Base-by-base conservation (phyloP, 2,797 vertebrate genomes). In the Channallabes apus region DNA sequence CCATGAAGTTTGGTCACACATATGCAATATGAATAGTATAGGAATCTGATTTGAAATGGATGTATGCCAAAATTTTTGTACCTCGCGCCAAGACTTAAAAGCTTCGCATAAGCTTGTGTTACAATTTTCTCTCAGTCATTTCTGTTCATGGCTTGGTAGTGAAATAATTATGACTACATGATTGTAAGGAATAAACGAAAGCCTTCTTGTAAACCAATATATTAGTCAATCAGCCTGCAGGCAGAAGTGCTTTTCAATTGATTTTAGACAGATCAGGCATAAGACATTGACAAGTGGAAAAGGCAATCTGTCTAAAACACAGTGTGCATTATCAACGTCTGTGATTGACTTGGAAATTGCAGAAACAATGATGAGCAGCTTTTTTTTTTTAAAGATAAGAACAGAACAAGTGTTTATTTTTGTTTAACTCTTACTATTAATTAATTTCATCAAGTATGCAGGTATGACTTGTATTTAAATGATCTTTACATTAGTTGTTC, bases 171-270 rank as follows among this genome's bases (percentile, higher is more conserved):
- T 64, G 22, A 1, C 14, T n/a, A 8, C 6, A 46, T 79, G 77
- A 64, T 41, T 41, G 77, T 41, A 62, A 24, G 14, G 6, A 79
- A 27, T 79, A 41, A 79, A 18, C 64, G 58, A 24, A 62, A 62
- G 77, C 59, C 6, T 58, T 41, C 6, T 58, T 41, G 64, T 79
- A 79, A 80, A 84, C 79, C 83, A 46, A 78, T 79, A 56, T 38
- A 4, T n/a, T 56, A 71, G 62, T 71, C 32, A 29, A 80, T 51
- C 54, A 61, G 65, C 76, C 54, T n/a, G 61, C 18, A 51, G 61
- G 75, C 78, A 46, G 14, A 84, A 79, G 71, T 77, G 82, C 72
- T 64, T 24, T 77, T 54, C 78, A 54, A 78, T 78, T 54, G 84
- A 46, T 73, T 80, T 85, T 80, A 1, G 29, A 77, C 72, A 80